Evolutionary conservation across 2,888 invertebrate species (phyloP), one percentile per base, ranked within the genome.

Genomic region (Ecdyonurus torrentis): DNA sequence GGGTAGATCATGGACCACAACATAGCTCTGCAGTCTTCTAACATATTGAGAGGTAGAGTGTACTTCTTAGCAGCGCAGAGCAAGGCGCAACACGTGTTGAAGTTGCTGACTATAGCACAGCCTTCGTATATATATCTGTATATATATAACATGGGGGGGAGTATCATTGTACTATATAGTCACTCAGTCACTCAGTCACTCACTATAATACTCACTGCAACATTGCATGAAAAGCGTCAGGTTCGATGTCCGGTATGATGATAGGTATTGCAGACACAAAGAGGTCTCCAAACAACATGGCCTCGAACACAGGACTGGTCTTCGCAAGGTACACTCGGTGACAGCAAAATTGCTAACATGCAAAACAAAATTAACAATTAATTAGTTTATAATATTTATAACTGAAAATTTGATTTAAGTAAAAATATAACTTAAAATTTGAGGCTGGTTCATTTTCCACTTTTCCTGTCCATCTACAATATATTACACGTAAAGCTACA

Each of bases 281-380:
- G 68, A 84, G 69, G 19, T 81, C 78, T 1, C 85, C 85, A 73
- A 79, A 84, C 66, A 84, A 78, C 83, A 85, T 83, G 24, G 81
- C 83, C 73, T 83, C 83, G 74, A 85, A 85, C 50, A 85, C 84
- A 7, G 84, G 84, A 70, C 84, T 84, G 68, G 79, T 80, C 64
- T 80, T 79, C n/a, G 82, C 82, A 67, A 85, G 70, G 66, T 84
- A 79, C 64, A 84, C 72, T 73, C 81, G 82, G 70, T 84, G 84
- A 60, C 82, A 83, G 70, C 76, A 76, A 63, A 83, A 76, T 65
- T 63, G 18, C 66, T 64, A n/a, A n/a, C n/a, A n/a, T n/a, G n/a
- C n/a, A n/a, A n/a, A n/a, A n/a, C n/a, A n/a, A n/a, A n/a, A n/a
- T n/a, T n/a, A n/a, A n/a, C n/a, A n/a, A n/a, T n/a, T n/a, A n/a